Conservation (phyloP, 2,113 vertebrate species). For the Octodon degus region DNA sequence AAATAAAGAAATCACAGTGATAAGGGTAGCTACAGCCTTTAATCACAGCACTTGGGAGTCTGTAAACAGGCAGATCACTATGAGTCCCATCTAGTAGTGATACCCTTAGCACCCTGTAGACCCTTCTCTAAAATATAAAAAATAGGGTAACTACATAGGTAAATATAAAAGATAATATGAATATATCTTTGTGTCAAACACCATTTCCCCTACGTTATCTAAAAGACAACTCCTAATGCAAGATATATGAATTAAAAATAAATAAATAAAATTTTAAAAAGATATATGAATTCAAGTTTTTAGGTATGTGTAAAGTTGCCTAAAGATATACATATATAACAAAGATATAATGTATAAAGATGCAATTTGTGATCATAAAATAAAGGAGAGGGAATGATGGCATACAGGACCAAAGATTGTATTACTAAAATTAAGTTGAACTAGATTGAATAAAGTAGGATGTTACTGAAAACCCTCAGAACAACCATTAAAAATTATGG, state of each 20-base stretch:
- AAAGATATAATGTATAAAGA: neutral
- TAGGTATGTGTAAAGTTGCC: neutral
- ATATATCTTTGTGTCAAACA: neutral
- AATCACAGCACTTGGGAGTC: too few relatives aligned
- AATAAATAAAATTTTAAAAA: neutral
- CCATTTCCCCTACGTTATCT: neutral
- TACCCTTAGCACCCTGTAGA: too few relatives aligned
- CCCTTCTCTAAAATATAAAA: too few relatives aligned
- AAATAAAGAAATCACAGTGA: neutral
- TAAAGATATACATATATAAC: neutral
- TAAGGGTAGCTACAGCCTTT: neutral
- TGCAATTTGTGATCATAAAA: neutral
- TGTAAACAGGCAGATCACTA: too few relatives aligned
- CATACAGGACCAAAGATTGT: neutral
- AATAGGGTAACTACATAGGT: neutral
- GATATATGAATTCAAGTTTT: neutral
- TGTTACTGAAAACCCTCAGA: neutral
- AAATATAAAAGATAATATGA: neutral
- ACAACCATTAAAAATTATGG: constrained; percentile 6
- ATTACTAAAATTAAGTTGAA: constrained; percentile 21
- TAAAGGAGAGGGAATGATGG: neutral
- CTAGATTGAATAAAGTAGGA: neutral
- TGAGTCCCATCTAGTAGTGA: too few relatives aligned
- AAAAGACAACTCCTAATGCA: neutral
- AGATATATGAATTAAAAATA: neutral